These are phyloP conservation scores for Myrmecophaga tridactyla DNA, from an alignment of 2,113 vertebrate genomes.

Conservation along the genomic window DNA sequence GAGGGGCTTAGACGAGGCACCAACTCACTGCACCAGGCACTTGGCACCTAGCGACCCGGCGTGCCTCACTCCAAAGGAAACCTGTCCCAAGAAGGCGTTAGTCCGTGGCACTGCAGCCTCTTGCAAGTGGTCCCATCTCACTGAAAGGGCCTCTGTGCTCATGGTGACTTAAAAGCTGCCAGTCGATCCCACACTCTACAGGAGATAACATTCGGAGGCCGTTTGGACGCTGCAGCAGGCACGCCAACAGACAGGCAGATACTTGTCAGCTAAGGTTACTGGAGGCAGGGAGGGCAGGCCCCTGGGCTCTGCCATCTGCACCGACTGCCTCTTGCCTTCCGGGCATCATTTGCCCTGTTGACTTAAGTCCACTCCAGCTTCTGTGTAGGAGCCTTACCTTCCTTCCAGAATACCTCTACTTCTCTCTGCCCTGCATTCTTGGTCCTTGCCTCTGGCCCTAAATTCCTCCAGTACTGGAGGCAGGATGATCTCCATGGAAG, in stretches of 20 bases:
- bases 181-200: too few species aligned
- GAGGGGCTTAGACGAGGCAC: fast-evolving
- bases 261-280: neutral
- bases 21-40: neutral
- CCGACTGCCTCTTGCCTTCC: neutral
- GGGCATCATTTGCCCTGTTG: neutral
- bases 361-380: neutral
- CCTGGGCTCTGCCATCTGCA: neutral
- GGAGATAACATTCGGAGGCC: neutral
- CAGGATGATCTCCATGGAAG: neutral
- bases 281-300: neutral
- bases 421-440: neutral
- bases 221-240: neutral
- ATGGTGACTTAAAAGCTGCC: neutral
- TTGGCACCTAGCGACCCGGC: neutral
- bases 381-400: neutral
- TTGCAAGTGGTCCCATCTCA: neutral
- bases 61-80: too few species aligned
- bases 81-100: too few species aligned
- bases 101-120: too few species aligned
- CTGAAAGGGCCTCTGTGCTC: neutral
- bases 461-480: conserved; percentile 34
- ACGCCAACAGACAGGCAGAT: neutral
- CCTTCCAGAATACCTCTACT: neutral
- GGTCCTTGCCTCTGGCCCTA: conserved; percentile 5